A percentile compares a stretch with the other conserved stretches of the same genome.
These are phyloP conservation scores for Bursaphelenchus okinawaensis DNA, from an alignment of 2,888 invertebrate genomes.

Conservation along the genomic window DNA sequence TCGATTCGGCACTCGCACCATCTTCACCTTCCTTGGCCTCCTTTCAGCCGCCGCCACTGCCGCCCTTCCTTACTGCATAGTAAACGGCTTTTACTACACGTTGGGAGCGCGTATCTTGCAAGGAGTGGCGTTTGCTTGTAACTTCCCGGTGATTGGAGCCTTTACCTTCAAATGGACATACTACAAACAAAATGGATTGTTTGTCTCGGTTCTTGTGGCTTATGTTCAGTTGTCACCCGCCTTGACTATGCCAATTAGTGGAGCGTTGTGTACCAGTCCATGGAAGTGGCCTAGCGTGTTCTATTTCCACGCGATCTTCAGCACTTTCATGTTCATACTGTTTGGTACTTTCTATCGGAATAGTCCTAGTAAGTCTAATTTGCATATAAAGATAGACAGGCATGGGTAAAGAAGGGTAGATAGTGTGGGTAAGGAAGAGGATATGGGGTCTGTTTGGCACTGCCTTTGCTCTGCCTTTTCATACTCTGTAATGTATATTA, in stretches of 20 bases:
- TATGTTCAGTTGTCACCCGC: constrained; percentile 53
- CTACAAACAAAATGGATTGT: constrained; percentile 56
- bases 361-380: constrained; percentile 28
- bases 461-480: background rate
- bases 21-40: constrained; percentile 48
- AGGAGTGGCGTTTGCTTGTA: constrained; percentile 52
- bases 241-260: constrained; percentile 48
- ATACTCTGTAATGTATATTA: background rate
- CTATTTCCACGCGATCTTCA: constrained; percentile 49
- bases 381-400: too few relatives aligned
- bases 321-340: constrained; percentile 40
- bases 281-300: constrained; percentile 51
- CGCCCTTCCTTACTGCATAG: constrained; percentile 44
- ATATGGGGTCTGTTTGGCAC: too few relatives aligned
- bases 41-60: constrained; percentile 46
- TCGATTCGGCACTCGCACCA: constrained; percentile 43
- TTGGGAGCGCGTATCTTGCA: constrained; percentile 46
- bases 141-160: constrained; percentile 55
- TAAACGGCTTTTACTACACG: constrained; percentile 49
- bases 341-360: constrained; percentile 52
- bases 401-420: too few relatives aligned
- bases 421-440: too few relatives aligned
- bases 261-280: constrained; percentile 26
- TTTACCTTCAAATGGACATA: constrained; percentile 56
- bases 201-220: constrained; percentile 55